Conservation (phyloP, 2,888 invertebrate genomes). For the Chrysolina americana region DNA sequence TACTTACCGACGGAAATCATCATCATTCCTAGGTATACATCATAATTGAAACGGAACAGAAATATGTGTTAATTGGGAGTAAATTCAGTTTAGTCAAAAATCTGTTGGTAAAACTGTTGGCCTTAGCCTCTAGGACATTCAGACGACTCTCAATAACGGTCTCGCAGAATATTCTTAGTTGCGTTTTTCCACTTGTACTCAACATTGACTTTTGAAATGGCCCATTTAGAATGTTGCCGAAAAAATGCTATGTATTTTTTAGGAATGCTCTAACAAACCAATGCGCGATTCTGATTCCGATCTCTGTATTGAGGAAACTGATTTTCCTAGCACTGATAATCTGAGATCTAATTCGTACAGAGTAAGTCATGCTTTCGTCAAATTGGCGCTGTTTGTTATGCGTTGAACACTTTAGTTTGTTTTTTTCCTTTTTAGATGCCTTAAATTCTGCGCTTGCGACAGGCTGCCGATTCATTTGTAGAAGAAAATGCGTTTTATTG, state of each 20-base stretch:
- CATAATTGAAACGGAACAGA: no score
- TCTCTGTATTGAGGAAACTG: slow-evolving; percentile 85
- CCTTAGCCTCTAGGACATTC: no score
- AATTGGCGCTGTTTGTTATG: slow-evolving; percentile 5
- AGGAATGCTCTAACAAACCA: slow-evolving; percentile 78
- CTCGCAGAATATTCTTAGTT: no score
- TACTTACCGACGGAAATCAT: no score
- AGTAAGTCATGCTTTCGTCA: slow-evolving; percentile 60
- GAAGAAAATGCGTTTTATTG: slow-evolving; percentile 21
- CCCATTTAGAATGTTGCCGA: background rate
- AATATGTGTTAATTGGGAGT: no score
- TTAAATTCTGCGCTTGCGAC: slow-evolving; percentile 26
- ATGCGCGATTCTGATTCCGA: slow-evolving; percentile 89
- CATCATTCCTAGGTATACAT: no score
- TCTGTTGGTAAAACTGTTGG: no score
- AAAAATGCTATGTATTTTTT: slow-evolving; percentile 42
- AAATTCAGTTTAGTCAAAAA: no score
- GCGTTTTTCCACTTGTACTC: no score
- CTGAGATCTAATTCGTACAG: slow-evolving; percentile 60
- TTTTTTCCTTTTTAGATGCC: slow-evolving; percentile 30
- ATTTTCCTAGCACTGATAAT: slow-evolving; percentile 63
- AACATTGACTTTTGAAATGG: background rate
- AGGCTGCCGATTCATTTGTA: slow-evolving; percentile 21
- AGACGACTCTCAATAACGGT: no score
- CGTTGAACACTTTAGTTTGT: slow-evolving; percentile 23